These are phyloP conservation scores for Linyphia triangularis DNA, from an alignment of 2,888 invertebrate species.

Conservation along the genomic window DNA sequence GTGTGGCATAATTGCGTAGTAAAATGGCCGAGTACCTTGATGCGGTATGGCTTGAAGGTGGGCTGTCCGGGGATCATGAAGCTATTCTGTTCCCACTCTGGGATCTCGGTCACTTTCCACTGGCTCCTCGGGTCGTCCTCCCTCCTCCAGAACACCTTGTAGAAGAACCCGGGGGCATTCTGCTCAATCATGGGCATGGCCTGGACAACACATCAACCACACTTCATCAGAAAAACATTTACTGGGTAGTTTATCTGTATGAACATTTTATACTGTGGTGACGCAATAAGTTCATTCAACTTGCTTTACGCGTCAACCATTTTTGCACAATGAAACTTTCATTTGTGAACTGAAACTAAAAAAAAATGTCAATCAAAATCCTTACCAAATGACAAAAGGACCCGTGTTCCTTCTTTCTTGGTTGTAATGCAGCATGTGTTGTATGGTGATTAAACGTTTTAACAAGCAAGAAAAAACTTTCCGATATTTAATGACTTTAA, in stretches of 20 bases:
- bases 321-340: not conserved
- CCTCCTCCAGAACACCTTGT: conserved; percentile 79
- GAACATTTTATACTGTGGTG: not conserved
- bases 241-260: not conserved
- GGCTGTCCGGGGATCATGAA: conserved; percentile 79
- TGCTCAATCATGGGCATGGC: conserved; percentile 81
- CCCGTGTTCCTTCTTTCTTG: too few species aligned
- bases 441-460: too few species aligned
- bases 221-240: not conserved
- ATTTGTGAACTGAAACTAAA: too few species aligned
- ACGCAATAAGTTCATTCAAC: not conserved
- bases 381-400: too few species aligned
- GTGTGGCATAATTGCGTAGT: too few species aligned
- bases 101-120: conserved; percentile 65
- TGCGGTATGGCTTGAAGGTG: conserved; percentile 80
- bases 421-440: too few species aligned
- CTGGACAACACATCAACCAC: conserved; percentile 77
- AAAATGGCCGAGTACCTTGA: too few species aligned
- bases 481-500: too few species aligned
- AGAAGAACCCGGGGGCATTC: conserved; percentile 81
- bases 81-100: conserved; percentile 77
- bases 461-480: too few species aligned
- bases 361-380: too few species aligned
- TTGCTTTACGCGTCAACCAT: too few species aligned
- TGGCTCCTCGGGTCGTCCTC: conserved; percentile 75